phyloP scores from a whole-genome alignment of 30 jellyfish, hydroid and myxozoan genomes.

The Euphysa ruthae region DNA sequence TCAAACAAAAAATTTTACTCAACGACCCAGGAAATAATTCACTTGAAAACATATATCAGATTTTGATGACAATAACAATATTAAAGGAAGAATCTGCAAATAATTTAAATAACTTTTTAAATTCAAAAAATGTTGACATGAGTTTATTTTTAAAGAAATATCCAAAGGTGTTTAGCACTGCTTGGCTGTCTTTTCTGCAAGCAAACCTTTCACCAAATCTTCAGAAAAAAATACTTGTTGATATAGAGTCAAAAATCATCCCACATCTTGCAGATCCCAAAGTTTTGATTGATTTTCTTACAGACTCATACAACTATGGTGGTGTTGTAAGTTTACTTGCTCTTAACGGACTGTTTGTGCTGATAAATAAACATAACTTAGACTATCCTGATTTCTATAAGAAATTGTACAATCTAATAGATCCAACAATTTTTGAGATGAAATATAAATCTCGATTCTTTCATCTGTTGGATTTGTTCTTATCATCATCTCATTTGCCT shows the following conservation, averaged over 20 bases:
- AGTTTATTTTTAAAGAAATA: background rate
- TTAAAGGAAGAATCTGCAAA: background rate
- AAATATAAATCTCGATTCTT: constrained; percentile 56
- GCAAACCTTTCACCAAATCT: constrained; percentile 26
- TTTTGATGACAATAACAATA: background rate
- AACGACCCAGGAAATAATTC: background rate
- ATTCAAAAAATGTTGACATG: background rate
- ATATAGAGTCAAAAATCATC: constrained; percentile 64
- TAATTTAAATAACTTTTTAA: background rate
- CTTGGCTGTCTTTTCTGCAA: constrained; percentile 63
- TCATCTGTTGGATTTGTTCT: constrained; percentile 54
- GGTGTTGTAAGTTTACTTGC: constrained; percentile 84
- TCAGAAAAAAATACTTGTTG: constrained; percentile 45
- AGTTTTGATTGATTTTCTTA: constrained; percentile 64
- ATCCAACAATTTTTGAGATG: constrained; percentile 34
- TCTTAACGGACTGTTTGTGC: constrained; percentile 66
- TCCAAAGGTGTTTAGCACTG: constrained; percentile 13
- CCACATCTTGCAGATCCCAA: constrained; percentile 77
- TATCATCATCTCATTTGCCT: constrained; percentile 93
- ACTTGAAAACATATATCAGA: background rate
- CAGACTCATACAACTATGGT: constrained; percentile 79
- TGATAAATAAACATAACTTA: constrained; percentile 56
- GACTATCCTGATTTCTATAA: constrained; percentile 87
- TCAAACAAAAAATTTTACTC: background rate
- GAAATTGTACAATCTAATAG: constrained; percentile 62